Percentiles rank a stretch among this genome's conserved stretches.
Evolutionary conservation across 2,797 vertebrate species (phyloP).

Genomic region (Botia almorhae): DNA sequence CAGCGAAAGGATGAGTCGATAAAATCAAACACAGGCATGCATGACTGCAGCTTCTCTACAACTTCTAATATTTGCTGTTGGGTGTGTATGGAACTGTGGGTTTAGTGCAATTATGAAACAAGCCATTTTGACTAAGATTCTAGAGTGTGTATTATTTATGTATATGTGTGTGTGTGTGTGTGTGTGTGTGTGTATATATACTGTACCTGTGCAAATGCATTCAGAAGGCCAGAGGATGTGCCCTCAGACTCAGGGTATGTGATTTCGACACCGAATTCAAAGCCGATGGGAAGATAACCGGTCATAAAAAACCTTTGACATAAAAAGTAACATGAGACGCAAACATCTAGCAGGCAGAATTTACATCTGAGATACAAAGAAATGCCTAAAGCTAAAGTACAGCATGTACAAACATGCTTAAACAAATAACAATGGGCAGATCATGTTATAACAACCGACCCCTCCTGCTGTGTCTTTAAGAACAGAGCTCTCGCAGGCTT

Average conservation of each 20-base stretch:
- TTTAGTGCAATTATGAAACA: neutral
- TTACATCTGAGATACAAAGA: no score
- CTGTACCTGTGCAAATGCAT: conserved; percentile 92
- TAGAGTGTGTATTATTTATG: no score
- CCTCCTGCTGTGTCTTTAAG: neutral
- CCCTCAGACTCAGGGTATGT: conserved; percentile 96
- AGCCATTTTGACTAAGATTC: neutral
- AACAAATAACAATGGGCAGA: no score
- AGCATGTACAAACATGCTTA: no score
- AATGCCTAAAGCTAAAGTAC: no score
- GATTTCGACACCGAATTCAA: conserved; percentile 96
- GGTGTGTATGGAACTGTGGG: neutral
- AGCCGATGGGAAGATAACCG: conserved; percentile 94
- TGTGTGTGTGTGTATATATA: neutral
- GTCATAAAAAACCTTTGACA: conserved; percentile 94
- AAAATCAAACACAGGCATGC: neutral
- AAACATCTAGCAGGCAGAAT: neutral
- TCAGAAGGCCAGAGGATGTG: conserved; percentile 94
- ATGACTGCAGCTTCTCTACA: neutral
- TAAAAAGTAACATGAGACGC: neutral
- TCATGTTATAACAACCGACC: no score
- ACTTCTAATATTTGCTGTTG: neutral
- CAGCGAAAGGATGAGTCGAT: no score
- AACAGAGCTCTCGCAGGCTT: conserved; percentile 56
- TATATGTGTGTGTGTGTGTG: no score